These are phyloP conservation scores for Leucozona laternaria DNA, from an alignment of 2,888 invertebrate species.

Conservation along the genomic window DNA sequence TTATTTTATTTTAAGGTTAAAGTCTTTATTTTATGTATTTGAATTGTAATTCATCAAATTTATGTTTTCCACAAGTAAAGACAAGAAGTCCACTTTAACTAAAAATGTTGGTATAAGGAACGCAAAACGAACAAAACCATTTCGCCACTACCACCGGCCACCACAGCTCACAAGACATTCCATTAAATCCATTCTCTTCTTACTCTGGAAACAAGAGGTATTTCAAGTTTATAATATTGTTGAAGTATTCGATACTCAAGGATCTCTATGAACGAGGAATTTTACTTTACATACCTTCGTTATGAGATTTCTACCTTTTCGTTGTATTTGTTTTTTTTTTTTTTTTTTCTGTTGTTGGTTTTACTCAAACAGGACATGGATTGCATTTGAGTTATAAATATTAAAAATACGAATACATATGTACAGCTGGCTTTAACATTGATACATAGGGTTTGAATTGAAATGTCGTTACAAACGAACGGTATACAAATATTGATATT, in stretches of 20 bases:
- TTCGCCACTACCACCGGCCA: not conserved
- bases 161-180: not conserved
- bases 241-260: not conserved
- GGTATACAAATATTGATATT: too few relatives aligned
- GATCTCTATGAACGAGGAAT: not conserved
- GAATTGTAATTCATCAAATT: not conserved
- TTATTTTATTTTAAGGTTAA: slow-evolving; percentile 2
- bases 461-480: too few relatives aligned
- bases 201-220: not conserved
- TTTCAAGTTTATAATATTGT: not conserved
- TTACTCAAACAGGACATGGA: not conserved
- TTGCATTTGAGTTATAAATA: slow-evolving; percentile 2
- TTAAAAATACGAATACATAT: too few relatives aligned
- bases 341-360: not conserved
- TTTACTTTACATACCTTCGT: not conserved
- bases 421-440: too few relatives aligned
- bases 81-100: not conserved
- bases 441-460: too few relatives aligned
- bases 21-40: not conserved
- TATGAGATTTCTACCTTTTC: not conserved
- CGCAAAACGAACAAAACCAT: not conserved
- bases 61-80: not conserved
- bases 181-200: not conserved
- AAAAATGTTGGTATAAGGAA: not conserved
- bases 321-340: not conserved